Percentiles rank a stretch among this genome's conserved stretches.
These are phyloP conservation scores for Leucophenga montana DNA, from an alignment of 2,888 invertebrate genomes.

Conservation along the genomic window DNA sequence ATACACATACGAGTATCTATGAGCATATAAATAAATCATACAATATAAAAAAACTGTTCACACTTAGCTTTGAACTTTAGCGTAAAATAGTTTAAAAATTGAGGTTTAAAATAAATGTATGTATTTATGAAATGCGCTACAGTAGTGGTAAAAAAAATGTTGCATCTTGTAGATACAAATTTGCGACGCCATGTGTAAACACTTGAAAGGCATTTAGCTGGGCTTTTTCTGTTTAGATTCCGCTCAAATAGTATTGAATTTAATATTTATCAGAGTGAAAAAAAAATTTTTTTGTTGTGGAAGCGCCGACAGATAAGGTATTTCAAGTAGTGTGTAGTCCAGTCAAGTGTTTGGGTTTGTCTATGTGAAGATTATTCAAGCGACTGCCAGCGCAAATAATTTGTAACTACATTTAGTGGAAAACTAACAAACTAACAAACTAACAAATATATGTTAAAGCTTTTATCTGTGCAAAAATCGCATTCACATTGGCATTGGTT, in stretches of 20 bases:
- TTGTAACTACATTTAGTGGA: neutral
- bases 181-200: neutral
- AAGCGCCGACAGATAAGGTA: neutral
- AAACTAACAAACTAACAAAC: constrained; percentile 8
- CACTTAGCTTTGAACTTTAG: constrained; percentile 24
- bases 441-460: too few relatives aligned
- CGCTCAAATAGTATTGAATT: constrained; percentile 7
- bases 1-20: neutral
- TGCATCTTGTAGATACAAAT: neutral
- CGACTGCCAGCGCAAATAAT: too few relatives aligned
- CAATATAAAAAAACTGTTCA: constrained; percentile 24
- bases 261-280: constrained; percentile 28
- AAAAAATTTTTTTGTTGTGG: too few relatives aligned
- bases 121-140: neutral
- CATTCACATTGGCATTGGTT: too few relatives aligned
- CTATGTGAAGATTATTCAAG: neutral
- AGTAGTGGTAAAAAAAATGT: neutral
- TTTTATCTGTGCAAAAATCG: too few relatives aligned
- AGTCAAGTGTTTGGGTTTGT: neutral
- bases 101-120: neutral
- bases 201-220: neutral
- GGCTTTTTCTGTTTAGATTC: neutral
- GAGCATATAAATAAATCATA: constrained; percentile 15
- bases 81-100: neutral
- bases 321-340: neutral